Evolutionary conservation across 30 jellyfish, hydroid and myxozoan species (phyloP).

Genomic region (Pseudorhiza aurosa): DNA sequence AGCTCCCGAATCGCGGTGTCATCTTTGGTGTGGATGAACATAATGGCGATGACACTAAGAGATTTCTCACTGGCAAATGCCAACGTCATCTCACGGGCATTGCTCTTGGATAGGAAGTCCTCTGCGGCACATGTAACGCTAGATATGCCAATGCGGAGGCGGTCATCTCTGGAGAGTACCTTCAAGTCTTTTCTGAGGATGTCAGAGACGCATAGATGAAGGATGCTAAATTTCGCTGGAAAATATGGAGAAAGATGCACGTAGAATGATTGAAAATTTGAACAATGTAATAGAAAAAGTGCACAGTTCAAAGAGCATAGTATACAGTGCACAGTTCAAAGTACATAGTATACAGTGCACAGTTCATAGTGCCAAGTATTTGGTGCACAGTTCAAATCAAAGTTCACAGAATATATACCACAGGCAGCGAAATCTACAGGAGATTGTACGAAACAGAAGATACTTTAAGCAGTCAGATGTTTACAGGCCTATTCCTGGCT

Average conservation of each 20-base stretch:
- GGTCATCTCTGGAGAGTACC: neutral
- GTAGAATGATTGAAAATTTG: too few relatives aligned
- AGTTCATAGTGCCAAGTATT: too few relatives aligned
- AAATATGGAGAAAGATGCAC: neutral
- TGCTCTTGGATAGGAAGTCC: conserved; percentile 32
- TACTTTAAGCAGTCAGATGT: too few relatives aligned
- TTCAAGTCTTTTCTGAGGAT: conserved; percentile 88
- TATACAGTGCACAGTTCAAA: too few relatives aligned
- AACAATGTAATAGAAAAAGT: too few relatives aligned
- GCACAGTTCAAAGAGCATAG: too few relatives aligned
- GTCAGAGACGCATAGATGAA: conserved; percentile 43
- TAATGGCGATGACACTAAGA: conserved; percentile 43
- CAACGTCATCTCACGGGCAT: conserved; percentile 9
- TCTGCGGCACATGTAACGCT: conserved; percentile 56
- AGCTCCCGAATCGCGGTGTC: conserved; percentile 60
- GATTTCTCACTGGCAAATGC: conserved; percentile 1
- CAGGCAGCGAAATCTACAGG: too few relatives aligned
- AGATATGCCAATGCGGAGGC: conserved; percentile 58
- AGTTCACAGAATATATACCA: too few relatives aligned
- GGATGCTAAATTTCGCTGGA: conserved; percentile 73
- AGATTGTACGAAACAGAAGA: too few relatives aligned
- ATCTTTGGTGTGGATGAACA: conserved; percentile 63
- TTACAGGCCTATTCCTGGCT: too few relatives aligned
- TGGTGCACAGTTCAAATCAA: too few relatives aligned
- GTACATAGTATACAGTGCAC: too few relatives aligned